Base-by-base conservation (phyloP, 2,113 vertebrate genomes). In the Triplophysa tibetana region DNA sequence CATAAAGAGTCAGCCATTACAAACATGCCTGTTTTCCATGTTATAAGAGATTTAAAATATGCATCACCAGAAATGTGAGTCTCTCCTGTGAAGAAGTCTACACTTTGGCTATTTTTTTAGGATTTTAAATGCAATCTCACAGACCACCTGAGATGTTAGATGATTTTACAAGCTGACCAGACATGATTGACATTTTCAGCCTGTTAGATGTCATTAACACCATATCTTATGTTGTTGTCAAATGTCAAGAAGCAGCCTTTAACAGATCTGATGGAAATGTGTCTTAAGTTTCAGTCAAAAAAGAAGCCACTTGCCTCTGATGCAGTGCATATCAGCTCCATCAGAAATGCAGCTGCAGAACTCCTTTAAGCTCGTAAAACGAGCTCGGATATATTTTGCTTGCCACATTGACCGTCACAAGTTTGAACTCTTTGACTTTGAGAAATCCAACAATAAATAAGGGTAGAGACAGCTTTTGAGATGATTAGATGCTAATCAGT, bases 161-260 rank as follows among this genome's bases (percentile, higher is more conserved):
- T 29, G n/a, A 38, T 11, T 52, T 14, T 14, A 1, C 65, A 69
- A 66, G 2, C n/a, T 4, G 0, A 2, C 43, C 41, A 48, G 50
- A 48, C n/a, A 23, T 68, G 24, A 24, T 17, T 70, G 17, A 70
- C 50, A 70, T 60, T 52, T 73, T 73, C 29, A 41, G 52, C 12
- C 56, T 17, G 7, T 70, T 19, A 19, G 24, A 52, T 19, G 45
- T 11, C 21, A 19, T 72, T 12, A 4, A 7, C 65, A 23, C 65
- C 19, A 23, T 67, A 14, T 13, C 21, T n/a, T 10, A 45, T 45
- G n/a, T 4, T 14, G 11, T 5, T 4, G n/a, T 21, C 8, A 1
- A 2, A 38, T 38, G 52, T 29, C 19, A 41, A 19, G 12, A 41
- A 60, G n/a, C 13, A n/a, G 9, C 16, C 50, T 54, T 54, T 54